Evolutionary conservation across 2,888 invertebrate genomes (phyloP).

Genomic region (Eupithecia abbreviata): DNA sequence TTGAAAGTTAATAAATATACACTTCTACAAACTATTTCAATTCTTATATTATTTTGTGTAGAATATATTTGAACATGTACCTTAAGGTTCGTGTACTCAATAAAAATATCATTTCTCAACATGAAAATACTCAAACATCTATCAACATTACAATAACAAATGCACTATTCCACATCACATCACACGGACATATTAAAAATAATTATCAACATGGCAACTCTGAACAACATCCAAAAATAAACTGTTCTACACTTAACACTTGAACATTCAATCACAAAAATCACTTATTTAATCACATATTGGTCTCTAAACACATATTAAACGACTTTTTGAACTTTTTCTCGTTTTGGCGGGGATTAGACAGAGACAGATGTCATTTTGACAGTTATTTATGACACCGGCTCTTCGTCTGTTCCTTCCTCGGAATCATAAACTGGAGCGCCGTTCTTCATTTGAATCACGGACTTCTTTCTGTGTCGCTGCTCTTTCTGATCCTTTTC

Average conservation of each 20-base stretch:
- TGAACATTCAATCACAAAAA: conserved; percentile 62
- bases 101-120: conserved; percentile 44
- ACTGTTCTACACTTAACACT: conserved; percentile 48
- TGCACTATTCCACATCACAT: conserved; percentile 68
- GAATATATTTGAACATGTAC: conserved; percentile 14
- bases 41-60: conserved; percentile 6
- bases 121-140: conserved; percentile 64
- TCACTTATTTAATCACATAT: conserved; percentile 58
- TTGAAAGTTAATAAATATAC: neutral
- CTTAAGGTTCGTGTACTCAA: conserved; percentile 7
- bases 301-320: conserved; percentile 27
- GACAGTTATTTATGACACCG: conserved; percentile 79
- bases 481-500: conserved; percentile 81
- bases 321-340: conserved; percentile 8
- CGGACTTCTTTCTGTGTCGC: conserved; percentile 84
- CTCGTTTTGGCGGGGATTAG: conserved; percentile 51
- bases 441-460: conserved; percentile 83
- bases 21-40: conserved; percentile 2
- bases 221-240: conserved; percentile 58
- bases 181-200: conserved; percentile 43
- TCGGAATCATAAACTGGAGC: conserved; percentile 84
- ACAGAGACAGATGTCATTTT: conserved; percentile 41
- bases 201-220: conserved; percentile 72
- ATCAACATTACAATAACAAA: conserved; percentile 67
- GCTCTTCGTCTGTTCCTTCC: conserved; percentile 87